Percentiles rank a stretch among this genome's conserved stretches.
These are phyloP conservation scores for Brachionus manjavacas DNA, from an alignment of 1,140 invertebrate genomes.

Conservation along the genomic window DNA sequence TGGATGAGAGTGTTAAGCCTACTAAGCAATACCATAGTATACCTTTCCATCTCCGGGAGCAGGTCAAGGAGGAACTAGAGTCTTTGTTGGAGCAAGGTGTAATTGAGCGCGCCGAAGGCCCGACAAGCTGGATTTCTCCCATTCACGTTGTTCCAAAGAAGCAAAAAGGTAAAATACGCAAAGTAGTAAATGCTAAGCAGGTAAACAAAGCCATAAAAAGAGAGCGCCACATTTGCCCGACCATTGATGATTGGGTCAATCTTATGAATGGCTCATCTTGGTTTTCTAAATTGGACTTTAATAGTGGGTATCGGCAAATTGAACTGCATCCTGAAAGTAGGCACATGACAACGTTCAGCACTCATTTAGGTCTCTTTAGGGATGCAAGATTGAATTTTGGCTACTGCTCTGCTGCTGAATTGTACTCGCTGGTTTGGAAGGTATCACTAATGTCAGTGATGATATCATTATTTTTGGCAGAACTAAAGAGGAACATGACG, in stretches of 20 bases:
- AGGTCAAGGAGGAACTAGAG: slow-evolving; percentile 45
- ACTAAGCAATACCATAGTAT: slow-evolving; percentile 43
- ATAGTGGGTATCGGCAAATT: slow-evolving; percentile 44
- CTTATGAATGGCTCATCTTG: too few relatives aligned
- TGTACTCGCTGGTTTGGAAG: background rate
- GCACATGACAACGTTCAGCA: slow-evolving; percentile 45
- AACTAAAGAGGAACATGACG: slow-evolving; percentile 44
- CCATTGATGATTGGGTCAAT: too few relatives aligned
- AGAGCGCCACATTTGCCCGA: too few relatives aligned
- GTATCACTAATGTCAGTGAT: slow-evolving; percentile 42
- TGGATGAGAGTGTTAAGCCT: slow-evolving; percentile 45
- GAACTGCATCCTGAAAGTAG: slow-evolving; percentile 43
- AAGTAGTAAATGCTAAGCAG: too few relatives aligned
- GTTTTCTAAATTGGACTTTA: too few relatives aligned
- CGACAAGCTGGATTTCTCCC: slow-evolving; percentile 48
- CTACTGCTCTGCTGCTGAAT: background rate
- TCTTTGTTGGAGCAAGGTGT: slow-evolving; percentile 45
- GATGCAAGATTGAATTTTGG: background rate
- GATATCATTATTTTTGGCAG: slow-evolving; percentile 45
- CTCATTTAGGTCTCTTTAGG: slow-evolving; percentile 43
- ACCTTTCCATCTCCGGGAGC: slow-evolving; percentile 45
- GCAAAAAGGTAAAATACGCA: too few relatives aligned
- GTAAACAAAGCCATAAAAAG: too few relatives aligned
- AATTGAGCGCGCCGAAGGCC: slow-evolving; percentile 45
- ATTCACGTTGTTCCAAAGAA: slow-evolving; percentile 44